Evolutionary conservation across 2,113 vertebrate species (phyloP).

Genomic region (Cavia porcellus): DNA sequence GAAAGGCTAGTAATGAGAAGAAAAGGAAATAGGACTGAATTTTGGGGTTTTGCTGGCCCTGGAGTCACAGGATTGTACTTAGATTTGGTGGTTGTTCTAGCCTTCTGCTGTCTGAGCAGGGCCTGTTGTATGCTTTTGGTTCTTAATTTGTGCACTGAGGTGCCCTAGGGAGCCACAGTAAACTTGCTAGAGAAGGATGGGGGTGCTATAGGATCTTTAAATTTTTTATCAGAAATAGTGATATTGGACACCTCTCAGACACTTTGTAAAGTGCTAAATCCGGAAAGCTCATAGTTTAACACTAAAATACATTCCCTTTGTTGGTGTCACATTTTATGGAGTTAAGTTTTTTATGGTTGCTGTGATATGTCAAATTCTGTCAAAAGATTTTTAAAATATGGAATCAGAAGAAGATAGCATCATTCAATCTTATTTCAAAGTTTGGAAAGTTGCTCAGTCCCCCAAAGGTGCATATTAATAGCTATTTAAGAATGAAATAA

Average conservation of each 20-base stretch:
- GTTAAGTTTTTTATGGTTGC: background rate
- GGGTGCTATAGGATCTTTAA: background rate
- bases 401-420: background rate
- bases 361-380: background rate
- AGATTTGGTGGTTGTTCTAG: background rate
- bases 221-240: background rate
- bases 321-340: background rate
- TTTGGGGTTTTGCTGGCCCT: constrained; percentile 6
- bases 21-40: background rate
- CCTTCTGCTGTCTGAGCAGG: background rate
- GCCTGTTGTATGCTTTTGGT: background rate
- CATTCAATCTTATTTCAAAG: background rate
- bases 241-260: background rate
- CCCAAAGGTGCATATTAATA: background rate
- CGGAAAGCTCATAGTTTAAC: background rate
- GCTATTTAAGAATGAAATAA: background rate
- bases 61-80: background rate
- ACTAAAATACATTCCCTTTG: background rate
- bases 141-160: background rate
- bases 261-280: background rate
- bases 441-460: background rate
- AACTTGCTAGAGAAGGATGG: background rate
- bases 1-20: background rate
- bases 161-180: background rate
- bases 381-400: background rate